Percentiles rank a stretch among this genome's conserved stretches.
Evolutionary conservation across 2,797 vertebrate species (phyloP).

Genomic region (Chelon labrosus): DNA sequence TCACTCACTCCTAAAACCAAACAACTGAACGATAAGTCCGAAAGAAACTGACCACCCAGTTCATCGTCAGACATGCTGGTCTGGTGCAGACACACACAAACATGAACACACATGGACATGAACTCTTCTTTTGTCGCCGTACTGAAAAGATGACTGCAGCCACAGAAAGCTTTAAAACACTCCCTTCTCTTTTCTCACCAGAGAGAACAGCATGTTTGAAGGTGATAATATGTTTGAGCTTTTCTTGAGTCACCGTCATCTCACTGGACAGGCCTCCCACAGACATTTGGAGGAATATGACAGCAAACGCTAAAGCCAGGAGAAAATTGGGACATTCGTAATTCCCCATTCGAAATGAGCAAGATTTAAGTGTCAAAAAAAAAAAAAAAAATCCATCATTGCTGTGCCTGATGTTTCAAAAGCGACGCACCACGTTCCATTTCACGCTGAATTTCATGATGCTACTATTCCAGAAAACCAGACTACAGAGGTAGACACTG

Average conservation of each 20-base stretch:
- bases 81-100: not conserved
- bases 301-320: conserved; percentile 45
- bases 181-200: not conserved
- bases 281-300: conserved; percentile 40
- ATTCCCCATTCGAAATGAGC: conserved; percentile 60
- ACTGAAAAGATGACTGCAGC: conserved; percentile 10
- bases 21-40: not conserved
- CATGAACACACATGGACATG: conserved; percentile 11
- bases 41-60: not conserved
- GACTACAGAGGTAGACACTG: conserved; percentile 13
- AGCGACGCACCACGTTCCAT: conserved; percentile 22
- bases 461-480: conserved; percentile 8
- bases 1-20: not conserved
- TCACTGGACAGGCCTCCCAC: conserved; percentile 30
- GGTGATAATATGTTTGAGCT: conserved; percentile 46
- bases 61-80: not conserved
- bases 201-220: conserved; percentile 31
- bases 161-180: conserved; percentile 29
- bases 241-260: conserved; percentile 38
- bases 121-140: conserved; percentile 12
- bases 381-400: conserved; percentile 9
- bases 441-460: conserved; percentile 34
- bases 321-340: conserved; percentile 59
- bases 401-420: conserved; percentile 35
- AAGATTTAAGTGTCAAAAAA: conserved; percentile 42